phyloP scores from a whole-genome alignment of 2,113 vertebrate genomes.

The Ammospiza nelsoni region DNA sequence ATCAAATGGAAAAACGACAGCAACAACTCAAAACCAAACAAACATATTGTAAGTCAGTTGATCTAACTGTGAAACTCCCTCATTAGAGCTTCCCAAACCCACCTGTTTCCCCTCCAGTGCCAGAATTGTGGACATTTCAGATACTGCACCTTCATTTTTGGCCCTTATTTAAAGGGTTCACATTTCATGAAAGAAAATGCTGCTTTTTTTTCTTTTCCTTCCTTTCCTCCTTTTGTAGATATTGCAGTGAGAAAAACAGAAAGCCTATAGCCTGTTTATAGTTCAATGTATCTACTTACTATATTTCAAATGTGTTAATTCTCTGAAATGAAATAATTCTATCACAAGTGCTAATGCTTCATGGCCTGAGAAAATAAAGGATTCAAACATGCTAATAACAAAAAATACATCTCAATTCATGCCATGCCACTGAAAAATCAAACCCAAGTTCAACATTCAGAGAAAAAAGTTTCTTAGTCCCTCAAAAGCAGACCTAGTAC shows the following conservation, averaged over 20 bases:
- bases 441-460: neutral
- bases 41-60: neutral
- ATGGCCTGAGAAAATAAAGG: neutral
- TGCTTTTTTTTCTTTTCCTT: neutral
- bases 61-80: neutral
- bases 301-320: neutral
- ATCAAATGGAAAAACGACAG: neutral
- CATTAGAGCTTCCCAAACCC: neutral
- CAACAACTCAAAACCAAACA: neutral
- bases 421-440: conserved; percentile 26
- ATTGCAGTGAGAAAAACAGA: neutral
- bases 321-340: conserved; percentile 5
- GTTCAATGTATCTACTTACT: neutral
- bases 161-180: neutral
- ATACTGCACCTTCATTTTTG: neutral
- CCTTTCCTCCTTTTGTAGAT: neutral
- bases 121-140: neutral
- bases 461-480: conserved; percentile 32
- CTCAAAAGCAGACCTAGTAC: conserved; percentile 42
- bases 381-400: conserved; percentile 15
- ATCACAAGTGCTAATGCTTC: neutral
- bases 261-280: neutral
- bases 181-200: neutral
- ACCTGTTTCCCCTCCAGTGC: neutral
- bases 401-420: neutral